These are phyloP conservation scores for Enteromius fasciolatus DNA, from an alignment of 2,797 vertebrate genomes.

Conservation along the genomic window DNA sequence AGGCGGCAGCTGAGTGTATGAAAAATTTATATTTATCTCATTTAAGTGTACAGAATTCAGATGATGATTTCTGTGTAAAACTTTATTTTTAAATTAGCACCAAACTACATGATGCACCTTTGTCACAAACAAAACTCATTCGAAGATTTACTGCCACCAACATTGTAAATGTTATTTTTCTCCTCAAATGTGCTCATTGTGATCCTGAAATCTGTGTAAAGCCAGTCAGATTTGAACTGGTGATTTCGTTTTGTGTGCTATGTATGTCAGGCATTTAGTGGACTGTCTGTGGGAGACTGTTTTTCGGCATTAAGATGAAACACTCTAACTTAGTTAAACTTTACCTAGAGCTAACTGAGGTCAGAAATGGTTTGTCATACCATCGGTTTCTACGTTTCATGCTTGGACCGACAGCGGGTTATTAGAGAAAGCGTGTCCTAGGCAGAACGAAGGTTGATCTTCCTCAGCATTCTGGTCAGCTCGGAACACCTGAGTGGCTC, in stretches of 20 bases:
- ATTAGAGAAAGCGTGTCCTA: slow-evolving; percentile 22
- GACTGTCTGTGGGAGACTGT: background rate
- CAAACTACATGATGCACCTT: background rate
- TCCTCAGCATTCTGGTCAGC: slow-evolving; percentile 51
- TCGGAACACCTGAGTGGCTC: slow-evolving; percentile 59
- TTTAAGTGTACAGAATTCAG: no score
- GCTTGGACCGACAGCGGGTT: slow-evolving; percentile 34
- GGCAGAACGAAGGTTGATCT: slow-evolving; percentile 30
- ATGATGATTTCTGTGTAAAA: no score
- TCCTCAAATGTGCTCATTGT: background rate
- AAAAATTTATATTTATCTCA: background rate
- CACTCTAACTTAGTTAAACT: background rate
- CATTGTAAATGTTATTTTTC: background rate
- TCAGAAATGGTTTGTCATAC: background rate
- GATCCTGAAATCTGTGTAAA: background rate
- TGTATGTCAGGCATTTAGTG: background rate
- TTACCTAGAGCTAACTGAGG: background rate
- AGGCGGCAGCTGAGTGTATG: background rate
- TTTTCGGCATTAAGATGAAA: slow-evolving; percentile 7
- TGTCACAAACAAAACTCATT: background rate
- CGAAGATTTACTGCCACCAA: background rate
- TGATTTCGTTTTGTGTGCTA: background rate
- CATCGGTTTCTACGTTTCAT: background rate
- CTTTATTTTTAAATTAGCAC: background rate
- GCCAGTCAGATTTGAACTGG: background rate